These are phyloP conservation scores for Diplosoma virens DNA, from an alignment of 23 tunicate species.

Conservation along the genomic window DNA sequence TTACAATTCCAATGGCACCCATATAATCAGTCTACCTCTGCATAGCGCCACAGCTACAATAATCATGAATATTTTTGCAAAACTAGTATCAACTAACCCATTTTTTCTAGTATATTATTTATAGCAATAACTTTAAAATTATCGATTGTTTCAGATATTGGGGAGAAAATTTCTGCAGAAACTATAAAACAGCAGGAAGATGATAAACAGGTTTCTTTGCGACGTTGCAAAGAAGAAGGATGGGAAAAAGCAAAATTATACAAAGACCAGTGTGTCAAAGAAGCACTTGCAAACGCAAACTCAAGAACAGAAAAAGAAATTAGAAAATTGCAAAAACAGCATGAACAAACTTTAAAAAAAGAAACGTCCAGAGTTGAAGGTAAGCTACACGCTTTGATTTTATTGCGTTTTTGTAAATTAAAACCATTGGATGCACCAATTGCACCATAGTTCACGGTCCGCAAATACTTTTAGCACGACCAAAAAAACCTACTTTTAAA, in stretches of 20 bases:
- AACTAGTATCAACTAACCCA: too few species aligned
- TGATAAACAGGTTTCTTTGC: conserved; percentile 33
- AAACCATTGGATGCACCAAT: background rate
- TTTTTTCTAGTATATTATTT: too few species aligned
- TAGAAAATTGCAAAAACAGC: conserved; percentile 17
- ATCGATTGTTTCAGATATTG: conserved; percentile 33
- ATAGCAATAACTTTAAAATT: background rate
- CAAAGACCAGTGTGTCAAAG: conserved; percentile 68
- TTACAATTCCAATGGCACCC: too few species aligned
- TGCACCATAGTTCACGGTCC: too few species aligned
- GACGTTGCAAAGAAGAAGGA: conserved; percentile 27
- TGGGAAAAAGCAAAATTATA: conserved; percentile 79
- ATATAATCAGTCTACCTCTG: too few species aligned
- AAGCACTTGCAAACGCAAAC: conserved; percentile 39
- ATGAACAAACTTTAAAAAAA: conserved; percentile 35
- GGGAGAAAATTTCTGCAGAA: conserved; percentile 38
- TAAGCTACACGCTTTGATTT: background rate
- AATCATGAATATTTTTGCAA: too few species aligned
- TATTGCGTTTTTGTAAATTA: background rate
- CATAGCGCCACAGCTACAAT: too few species aligned
- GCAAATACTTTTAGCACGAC: too few species aligned
- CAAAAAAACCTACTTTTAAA: too few species aligned
- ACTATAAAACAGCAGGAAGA: conserved; percentile 8
- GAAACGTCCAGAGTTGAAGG: conserved; percentile 62
- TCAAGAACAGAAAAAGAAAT: conserved; percentile 1